phyloP scores from a whole-genome alignment of 2,888 invertebrate genomes.

The Petrolisthes cinctipes region DNA sequence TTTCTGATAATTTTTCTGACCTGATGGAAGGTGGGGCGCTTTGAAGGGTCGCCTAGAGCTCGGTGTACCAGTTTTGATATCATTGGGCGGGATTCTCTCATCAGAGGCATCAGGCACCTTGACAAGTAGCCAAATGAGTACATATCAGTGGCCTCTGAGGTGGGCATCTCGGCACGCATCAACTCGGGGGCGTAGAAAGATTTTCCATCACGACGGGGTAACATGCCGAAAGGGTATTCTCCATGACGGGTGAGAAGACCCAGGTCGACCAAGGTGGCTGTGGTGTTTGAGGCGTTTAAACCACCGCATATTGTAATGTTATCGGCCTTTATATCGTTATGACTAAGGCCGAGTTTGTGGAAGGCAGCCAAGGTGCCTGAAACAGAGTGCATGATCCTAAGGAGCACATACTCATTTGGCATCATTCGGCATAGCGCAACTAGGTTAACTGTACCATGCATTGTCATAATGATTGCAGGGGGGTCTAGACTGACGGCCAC shows the following conservation, averaged over 20 bases:
- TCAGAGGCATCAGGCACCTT: neutral
- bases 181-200: slow-evolving; percentile 29
- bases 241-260: slow-evolving; percentile 13
- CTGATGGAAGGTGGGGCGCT: neutral
- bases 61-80: neutral
- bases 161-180: neutral
- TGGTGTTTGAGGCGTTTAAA: neutral
- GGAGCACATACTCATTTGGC: neutral
- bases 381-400: slow-evolving; percentile 1
- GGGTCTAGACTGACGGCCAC: slow-evolving; percentile 23
- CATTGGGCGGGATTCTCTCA: neutral
- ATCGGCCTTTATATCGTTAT: slow-evolving; percentile 24
- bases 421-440: neutral
- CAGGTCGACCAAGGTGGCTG: slow-evolving; percentile 25
- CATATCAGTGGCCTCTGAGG: slow-evolving; percentile 33
- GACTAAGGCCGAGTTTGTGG: neutral
- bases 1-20: neutral
- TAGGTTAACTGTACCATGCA: slow-evolving; percentile 9
- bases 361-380: neutral
- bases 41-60: neutral
- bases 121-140: slow-evolving; percentile 25
- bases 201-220: neutral
- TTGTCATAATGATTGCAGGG: slow-evolving; percentile 20
- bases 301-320: neutral
- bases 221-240: neutral